phyloP scores from a whole-genome alignment of 2,113 vertebrate genomes.

The Gymnarchus niloticus region DNA sequence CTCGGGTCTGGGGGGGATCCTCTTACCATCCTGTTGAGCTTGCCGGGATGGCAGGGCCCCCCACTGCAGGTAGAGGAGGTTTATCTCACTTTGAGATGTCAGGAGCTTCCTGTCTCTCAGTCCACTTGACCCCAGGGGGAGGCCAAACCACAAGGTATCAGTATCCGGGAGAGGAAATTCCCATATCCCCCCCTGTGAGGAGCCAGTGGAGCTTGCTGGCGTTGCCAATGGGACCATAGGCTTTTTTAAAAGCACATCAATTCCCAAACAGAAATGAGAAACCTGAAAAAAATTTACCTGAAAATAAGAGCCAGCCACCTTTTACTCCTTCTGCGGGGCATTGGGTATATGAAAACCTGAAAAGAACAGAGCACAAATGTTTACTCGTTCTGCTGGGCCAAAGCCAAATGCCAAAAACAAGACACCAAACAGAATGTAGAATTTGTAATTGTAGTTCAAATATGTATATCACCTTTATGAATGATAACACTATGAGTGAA shows the following conservation, averaged over 20 bases:
- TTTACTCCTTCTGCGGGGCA: background rate
- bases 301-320: background rate
- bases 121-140: background rate
- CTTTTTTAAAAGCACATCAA: background rate
- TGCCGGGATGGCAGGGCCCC: background rate
- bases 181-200: background rate
- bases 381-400: no score
- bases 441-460: background rate
- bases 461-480: background rate
- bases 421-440: background rate
- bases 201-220: background rate
- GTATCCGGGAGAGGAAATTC: background rate
- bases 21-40: constrained; percentile 10
- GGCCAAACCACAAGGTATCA: background rate
- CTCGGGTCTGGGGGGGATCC: background rate
- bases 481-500: background rate
- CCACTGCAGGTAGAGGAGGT: background rate
- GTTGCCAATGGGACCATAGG: background rate
- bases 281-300: background rate
- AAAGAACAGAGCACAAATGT: no score
- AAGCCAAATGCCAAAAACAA: no score
- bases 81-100: background rate
- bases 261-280: background rate
- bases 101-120: constrained; percentile 5
- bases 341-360: background rate